These are phyloP conservation scores for Channallabes apus DNA, from an alignment of 2,797 vertebrate species.

Conservation along the genomic window DNA sequence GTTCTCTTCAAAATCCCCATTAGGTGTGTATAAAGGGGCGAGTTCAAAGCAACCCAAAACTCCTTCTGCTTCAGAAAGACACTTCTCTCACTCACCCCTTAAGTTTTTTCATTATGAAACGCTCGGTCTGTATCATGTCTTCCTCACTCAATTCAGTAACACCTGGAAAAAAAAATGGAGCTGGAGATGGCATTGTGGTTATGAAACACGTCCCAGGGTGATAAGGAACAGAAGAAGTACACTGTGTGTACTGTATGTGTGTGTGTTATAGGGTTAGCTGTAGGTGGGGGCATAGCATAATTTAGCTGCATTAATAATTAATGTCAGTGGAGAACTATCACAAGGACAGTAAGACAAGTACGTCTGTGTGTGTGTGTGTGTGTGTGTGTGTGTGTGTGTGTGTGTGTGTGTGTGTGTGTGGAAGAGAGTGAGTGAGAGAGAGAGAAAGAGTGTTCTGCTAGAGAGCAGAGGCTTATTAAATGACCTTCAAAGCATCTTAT, in stretches of 20 bases:
- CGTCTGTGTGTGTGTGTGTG: neutral
- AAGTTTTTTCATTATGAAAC: constrained; percentile 3
- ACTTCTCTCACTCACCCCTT: constrained; percentile 50
- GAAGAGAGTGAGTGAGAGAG: constrained; percentile 12
- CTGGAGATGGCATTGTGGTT: constrained; percentile 66
- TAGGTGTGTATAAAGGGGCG: constrained; percentile 86
- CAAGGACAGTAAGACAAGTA: neutral
- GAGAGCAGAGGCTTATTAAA: neutral
- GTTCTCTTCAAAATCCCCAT: constrained; percentile 85
- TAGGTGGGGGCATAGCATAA: neutral
- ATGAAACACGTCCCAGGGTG: constrained; percentile 57
- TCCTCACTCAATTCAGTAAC: constrained; percentile 55
- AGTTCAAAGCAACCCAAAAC: constrained; percentile 89
- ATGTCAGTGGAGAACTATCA: neutral
- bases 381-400: neutral
- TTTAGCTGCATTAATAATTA: constrained; percentile 1
- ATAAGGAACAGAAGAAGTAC: constrained; percentile 50
- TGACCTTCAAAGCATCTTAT: neutral
- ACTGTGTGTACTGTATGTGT: neutral
- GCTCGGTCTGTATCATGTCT: neutral
- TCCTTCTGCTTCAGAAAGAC: constrained; percentile 81
- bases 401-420: no score
- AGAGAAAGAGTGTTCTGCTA: neutral
- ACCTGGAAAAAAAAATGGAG: constrained; percentile 52
- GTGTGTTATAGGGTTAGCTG: neutral